Conservation (phyloP, 2,888 invertebrate species). For the Plutella xylostella region DNA sequence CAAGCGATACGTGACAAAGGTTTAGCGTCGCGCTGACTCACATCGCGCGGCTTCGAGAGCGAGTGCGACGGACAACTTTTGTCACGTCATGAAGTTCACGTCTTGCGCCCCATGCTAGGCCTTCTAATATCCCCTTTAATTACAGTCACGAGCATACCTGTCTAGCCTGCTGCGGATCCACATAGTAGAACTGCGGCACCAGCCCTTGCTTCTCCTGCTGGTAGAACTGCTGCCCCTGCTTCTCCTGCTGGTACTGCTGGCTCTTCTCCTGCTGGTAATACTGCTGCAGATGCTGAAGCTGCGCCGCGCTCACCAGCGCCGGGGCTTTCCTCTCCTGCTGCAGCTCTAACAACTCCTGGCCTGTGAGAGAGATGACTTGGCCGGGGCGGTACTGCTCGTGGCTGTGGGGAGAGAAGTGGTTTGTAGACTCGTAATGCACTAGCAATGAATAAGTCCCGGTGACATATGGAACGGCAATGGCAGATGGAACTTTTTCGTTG, state of each 20-base stretch:
- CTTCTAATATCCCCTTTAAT: no score
- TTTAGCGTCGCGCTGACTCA: no score
- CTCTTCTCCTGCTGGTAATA: constrained; percentile 50
- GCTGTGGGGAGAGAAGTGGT: constrained; percentile 25
- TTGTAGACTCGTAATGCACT: no score
- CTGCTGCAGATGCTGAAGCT: constrained; percentile 45
- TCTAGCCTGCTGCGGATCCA: not conserved
- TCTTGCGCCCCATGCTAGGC: no score
- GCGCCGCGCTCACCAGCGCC: constrained; percentile 43
- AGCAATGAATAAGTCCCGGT: no score
- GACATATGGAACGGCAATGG: no score
- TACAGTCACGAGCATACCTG: no score
- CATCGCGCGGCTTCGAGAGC: no score
- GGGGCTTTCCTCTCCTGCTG: constrained; percentile 52
- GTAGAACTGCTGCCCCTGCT: not conserved
- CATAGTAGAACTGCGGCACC: not conserved
- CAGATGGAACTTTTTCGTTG: no score
- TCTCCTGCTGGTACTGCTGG: constrained; percentile 40
- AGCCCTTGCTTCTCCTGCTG: constrained; percentile 16
- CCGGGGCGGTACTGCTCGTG: constrained; percentile 57
- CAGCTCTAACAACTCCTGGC: constrained; percentile 49
- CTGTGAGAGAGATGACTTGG: constrained; percentile 54
- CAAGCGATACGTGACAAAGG: no score
- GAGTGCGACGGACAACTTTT: no score
- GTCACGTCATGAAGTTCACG: no score